Percentiles rank a stretch among this genome's conserved stretches.
These are phyloP conservation scores for Mastacembelus armatus DNA, from an alignment of 2,797 vertebrate genomes.

Conservation along the genomic window DNA sequence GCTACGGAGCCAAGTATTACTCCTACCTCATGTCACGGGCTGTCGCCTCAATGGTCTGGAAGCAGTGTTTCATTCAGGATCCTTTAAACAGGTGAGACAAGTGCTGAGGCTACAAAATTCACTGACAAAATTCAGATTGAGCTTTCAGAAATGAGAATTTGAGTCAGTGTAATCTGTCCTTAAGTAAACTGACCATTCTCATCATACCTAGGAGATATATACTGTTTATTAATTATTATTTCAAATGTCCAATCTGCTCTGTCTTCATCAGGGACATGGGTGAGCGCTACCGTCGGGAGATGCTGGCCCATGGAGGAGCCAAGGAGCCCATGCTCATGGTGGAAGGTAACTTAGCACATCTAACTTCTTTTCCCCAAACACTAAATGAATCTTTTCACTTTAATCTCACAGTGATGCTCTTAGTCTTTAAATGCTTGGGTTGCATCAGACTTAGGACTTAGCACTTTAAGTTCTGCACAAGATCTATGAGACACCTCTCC, in stretches of 20 bases:
- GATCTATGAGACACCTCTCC: too few relatives aligned
- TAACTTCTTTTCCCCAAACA: neutral
- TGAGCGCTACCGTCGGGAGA: slow-evolving; percentile 94
- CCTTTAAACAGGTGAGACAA: slow-evolving; percentile 92
- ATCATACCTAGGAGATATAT: too few relatives aligned
- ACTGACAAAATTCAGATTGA: neutral
- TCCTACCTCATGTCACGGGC: slow-evolving; percentile 98
- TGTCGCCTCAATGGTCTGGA: slow-evolving; percentile 98
- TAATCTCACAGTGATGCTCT: too few relatives aligned
- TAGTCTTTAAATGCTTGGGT: too few relatives aligned
- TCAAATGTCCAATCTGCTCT: too few relatives aligned
- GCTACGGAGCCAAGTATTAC: slow-evolving; percentile 97
- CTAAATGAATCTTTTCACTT: neutral
- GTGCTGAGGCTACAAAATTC: neutral
- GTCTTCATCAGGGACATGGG: slow-evolving; percentile 89
- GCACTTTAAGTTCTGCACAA: too few relatives aligned
- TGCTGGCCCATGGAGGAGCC: slow-evolving; percentile 95
- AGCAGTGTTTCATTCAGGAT: slow-evolving; percentile 92
- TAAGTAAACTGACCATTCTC: too few relatives aligned
- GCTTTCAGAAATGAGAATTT: neutral
- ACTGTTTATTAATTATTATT: too few relatives aligned
- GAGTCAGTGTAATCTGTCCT: too few relatives aligned
- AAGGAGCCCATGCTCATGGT: slow-evolving; percentile 96
- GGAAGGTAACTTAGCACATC: slow-evolving; percentile 85
- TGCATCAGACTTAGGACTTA: slow-evolving; percentile 4